Evolutionary conservation across 2,888 invertebrate genomes (phyloP).

Genomic region (Philonicus albiceps): DNA sequence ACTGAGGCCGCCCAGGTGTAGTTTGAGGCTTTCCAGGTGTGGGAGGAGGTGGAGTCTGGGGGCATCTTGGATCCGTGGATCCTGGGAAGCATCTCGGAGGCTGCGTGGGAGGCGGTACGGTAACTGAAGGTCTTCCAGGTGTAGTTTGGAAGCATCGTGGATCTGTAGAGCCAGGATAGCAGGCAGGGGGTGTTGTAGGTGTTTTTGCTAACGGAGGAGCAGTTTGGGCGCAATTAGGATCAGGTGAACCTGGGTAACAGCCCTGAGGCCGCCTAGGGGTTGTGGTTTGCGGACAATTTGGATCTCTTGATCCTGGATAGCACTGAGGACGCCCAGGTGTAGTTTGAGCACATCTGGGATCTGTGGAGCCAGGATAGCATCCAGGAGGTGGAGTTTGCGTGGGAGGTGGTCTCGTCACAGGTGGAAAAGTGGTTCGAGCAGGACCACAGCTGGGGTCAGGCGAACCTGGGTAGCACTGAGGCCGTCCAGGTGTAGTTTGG

Average conservation of each 20-base stretch:
- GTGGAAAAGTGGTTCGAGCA: not conserved
- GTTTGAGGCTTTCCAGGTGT: constrained; percentile 39
- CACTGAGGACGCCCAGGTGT: constrained; percentile 51
- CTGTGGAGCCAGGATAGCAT: constrained; percentile 43
- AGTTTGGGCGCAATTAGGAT: constrained; percentile 51
- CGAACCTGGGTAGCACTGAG: constrained; percentile 61
- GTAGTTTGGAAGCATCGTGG: too few species aligned
- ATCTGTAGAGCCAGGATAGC: not conserved
- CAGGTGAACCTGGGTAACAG: constrained; percentile 57
- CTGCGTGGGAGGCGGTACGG: too few species aligned
- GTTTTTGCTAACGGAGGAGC: not conserved
- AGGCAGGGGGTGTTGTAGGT: not conserved
- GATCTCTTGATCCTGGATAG: constrained; percentile 57
- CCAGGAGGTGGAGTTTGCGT: not conserved
- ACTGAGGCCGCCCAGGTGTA: not conserved
- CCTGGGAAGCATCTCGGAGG: not conserved
- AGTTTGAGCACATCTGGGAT: not conserved
- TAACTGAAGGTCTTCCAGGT: too few species aligned
- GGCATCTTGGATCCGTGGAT: not conserved
- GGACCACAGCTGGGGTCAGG: constrained; percentile 56
- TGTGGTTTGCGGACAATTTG: constrained; percentile 55
- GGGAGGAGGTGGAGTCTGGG: constrained; percentile 44
- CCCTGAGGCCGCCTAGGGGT: constrained; percentile 40
- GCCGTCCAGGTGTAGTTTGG: not conserved
- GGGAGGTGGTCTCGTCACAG: not conserved